A percentile compares a stretch with the other conserved stretches of the same genome.
phyloP scores from a whole-genome alignment of 1,140 invertebrate genomes.

The Nixonia krombeini region DNA sequence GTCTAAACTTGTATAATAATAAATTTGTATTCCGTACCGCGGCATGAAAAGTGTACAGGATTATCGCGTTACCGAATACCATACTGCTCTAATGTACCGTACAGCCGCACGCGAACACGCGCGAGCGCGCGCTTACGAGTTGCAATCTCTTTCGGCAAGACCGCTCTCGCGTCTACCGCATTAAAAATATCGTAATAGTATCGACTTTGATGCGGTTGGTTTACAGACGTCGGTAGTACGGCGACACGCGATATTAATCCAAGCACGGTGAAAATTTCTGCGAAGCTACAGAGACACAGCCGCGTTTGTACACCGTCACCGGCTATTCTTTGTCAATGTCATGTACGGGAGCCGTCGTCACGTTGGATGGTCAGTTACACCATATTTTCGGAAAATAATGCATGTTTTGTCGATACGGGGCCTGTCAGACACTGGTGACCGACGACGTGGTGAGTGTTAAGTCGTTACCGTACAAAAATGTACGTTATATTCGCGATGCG shows the following conservation, averaged over 20 bases:
- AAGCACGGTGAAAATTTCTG: neutral
- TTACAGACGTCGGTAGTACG: neutral
- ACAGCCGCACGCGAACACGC: too few relatives aligned
- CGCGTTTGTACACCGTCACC: neutral
- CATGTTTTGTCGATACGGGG: too few relatives aligned
- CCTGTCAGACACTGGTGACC: too few relatives aligned
- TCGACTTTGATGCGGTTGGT: slow-evolving; percentile 2
- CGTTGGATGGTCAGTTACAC: too few relatives aligned
- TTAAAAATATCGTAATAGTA: neutral
- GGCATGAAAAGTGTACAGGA: neutral
- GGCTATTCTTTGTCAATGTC: slow-evolving; percentile 2
- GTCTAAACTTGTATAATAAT: neutral
- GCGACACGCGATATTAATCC: neutral
- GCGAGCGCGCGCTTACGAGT: neutral
- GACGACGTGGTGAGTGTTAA: neutral
- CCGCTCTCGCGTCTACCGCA: neutral
- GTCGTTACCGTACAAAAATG: neutral
- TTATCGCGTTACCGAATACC: too few relatives aligned
- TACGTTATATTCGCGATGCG: neutral
- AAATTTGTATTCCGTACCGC: neutral
- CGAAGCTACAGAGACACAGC: too few relatives aligned
- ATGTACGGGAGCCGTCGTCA: neutral
- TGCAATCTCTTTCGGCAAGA: neutral
- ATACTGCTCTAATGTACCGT: neutral
- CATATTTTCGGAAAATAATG: too few relatives aligned